Base-by-base conservation (phyloP, 2,888 invertebrate species). In the Campopleginae sp. region DNA sequence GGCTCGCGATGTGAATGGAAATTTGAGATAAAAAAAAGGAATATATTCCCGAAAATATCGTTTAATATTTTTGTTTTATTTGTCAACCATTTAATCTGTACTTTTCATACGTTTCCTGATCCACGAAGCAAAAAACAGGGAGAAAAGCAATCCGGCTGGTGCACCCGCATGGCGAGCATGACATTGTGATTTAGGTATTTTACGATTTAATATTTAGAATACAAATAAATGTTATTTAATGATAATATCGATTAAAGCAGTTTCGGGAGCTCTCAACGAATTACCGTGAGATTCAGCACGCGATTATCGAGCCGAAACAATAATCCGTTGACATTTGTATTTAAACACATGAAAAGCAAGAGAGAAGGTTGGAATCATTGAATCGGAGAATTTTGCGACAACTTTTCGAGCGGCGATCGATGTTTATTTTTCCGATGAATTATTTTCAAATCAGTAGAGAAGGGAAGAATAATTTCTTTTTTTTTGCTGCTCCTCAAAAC, bases 151-250 rank as follows among this genome's bases (percentile, higher is more conserved):
- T 58, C 58, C 58, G 71, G 51, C 71, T 71, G 71, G 51, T 33
- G n/a, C 8, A 33, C 48, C 48, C 48, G 48, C 51, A 33, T 48
- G 71, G 48, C 74, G 54, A 88, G 88, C 87, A 88, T 88, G 89
- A 91, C 89, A 91, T 92, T 92, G 92, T 92, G 91, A 92, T 92
- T 93, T 92, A 92, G 91, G 86, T 91, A 92, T 91, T 92, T 92
- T 92, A 91, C 91, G 91, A 90, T 91, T 91, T 91, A 91, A 92
- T 91, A 77, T 91, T 91, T 91, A 88, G 88, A 58, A 51, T 91
- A 90, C 91, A 90, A 92, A 91, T 92, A 51, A 48, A 48, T n/a
- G 91, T 92, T 93, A 92, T 92, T 91, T 92, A 92, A 92, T 91
- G 86, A 85, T 91, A 90, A 46, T 46, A 89, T 90, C 86, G 88